Conservation (phyloP, 2,888 invertebrate genomes). For the Tipula helvola region DNA sequence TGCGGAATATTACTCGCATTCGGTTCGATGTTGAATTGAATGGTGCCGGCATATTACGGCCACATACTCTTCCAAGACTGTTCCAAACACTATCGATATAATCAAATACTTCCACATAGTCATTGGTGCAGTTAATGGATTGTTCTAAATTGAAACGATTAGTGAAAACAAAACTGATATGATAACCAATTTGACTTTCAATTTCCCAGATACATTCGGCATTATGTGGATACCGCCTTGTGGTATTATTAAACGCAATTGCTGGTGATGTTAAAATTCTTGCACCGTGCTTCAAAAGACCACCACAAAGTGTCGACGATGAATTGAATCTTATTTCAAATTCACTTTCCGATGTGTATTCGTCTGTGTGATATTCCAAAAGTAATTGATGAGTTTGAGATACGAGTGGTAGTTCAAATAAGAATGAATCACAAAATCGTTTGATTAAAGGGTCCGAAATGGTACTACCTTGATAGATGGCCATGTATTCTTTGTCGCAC, state of each 20-base stretch:
- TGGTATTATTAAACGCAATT: conserved; percentile 43
- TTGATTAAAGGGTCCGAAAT: conserved; percentile 40
- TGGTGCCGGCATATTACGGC: conserved; percentile 43
- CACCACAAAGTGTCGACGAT: conserved; percentile 50
- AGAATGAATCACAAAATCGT: conserved; percentile 43
- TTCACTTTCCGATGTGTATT: conserved; percentile 20
- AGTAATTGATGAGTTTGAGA: conserved; percentile 39
- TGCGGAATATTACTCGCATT: conserved; percentile 59
- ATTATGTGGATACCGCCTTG: conserved; percentile 48
- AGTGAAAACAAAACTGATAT: conserved; percentile 52
- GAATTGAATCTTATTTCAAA: conserved; percentile 25
- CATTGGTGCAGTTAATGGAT: conserved; percentile 55
- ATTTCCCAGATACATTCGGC: conserved; percentile 73
- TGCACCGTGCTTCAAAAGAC: conserved; percentile 39
- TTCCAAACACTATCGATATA: conserved; percentile 37
- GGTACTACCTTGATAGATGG: conserved; percentile 40
- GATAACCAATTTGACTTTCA: conserved; percentile 47
- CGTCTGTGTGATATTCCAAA: conserved; percentile 55
- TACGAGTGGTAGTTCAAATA: conserved; percentile 19
- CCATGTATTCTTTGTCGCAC: conserved; percentile 44
- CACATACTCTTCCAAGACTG: conserved; percentile 46
- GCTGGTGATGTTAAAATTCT: conserved; percentile 33
- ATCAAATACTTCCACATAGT: conserved; percentile 58
- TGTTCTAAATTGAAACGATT: conserved; percentile 65
- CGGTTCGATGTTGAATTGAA: conserved; percentile 49